Evolutionary conservation across 2,888 invertebrate species (phyloP).

Genomic region (Beris morrisii): DNA sequence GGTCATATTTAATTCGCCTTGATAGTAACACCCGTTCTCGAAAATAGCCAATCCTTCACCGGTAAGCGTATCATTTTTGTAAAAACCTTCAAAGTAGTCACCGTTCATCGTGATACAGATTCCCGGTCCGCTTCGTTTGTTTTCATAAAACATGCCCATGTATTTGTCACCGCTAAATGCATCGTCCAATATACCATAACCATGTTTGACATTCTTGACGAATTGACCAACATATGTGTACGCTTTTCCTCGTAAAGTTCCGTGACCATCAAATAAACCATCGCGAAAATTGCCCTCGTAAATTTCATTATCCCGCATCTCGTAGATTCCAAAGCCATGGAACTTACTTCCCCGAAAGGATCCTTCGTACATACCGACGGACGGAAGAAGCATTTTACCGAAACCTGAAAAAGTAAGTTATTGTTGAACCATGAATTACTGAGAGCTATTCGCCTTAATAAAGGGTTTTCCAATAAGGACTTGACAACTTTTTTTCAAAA

Average conservation of each 20-base stretch:
- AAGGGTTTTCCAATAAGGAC: too few species aligned
- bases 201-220: slow-evolving; percentile 73
- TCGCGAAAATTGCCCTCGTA: slow-evolving; percentile 89
- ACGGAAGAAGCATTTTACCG: slow-evolving; percentile 54
- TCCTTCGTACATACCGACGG: slow-evolving; percentile 74
- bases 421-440: not conserved
- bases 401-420: slow-evolving; percentile 44
- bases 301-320: slow-evolving; percentile 74
- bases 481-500: too few species aligned
- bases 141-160: slow-evolving; percentile 85
- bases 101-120: slow-evolving; percentile 86
- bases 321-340: slow-evolving; percentile 71
- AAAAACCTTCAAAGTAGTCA: slow-evolving; percentile 87
- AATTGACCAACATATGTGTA: slow-evolving; percentile 91
- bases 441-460: too few species aligned
- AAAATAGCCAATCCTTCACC: slow-evolving; percentile 88
- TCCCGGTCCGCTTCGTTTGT: slow-evolving; percentile 81
- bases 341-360: slow-evolving; percentile 69
- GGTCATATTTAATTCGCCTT: slow-evolving; percentile 82
- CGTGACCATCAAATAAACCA: slow-evolving; percentile 82
- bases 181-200: slow-evolving; percentile 89
- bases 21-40: slow-evolving; percentile 85
- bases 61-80: slow-evolving; percentile 74
- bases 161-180: slow-evolving; percentile 86
- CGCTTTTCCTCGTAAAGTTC: slow-evolving; percentile 77